Base-by-base conservation (phyloP, 37 sponge, comb jelly and placozoan species). In the Sycon ciliatum region DNA sequence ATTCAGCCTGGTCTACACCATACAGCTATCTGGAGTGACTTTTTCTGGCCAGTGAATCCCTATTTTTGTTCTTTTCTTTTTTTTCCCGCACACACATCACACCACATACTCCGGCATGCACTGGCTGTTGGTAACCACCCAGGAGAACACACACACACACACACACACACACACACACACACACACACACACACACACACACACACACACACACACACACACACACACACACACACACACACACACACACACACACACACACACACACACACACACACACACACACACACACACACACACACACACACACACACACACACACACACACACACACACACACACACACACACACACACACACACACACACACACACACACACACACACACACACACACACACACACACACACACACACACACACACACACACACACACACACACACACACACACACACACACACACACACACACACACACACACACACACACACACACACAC, bases 151-250 rank as follows among this genome's bases (percentile, higher is more conserved):
- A 42, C 49, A 42, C 49, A 42, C 49, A 42, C 49, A 42, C 49
- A 42, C 49, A 42, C 49, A 42, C 49, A 42, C 49, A 42, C 49
- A 42, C 49, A 42, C 49, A 42, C 49, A 42, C 49, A 42, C 49
- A 42, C 49, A 42, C 49, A 42, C 49, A 42, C 49, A 42, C 49
- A 42, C 49, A 42, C 49, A 42, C 49, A 42, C 49, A 42, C 49
- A 42, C 49, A 42, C 49, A 42, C 49, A 42, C 49, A 42, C 49
- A 42, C 49, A 42, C 49, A 42, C 49, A 42, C 49, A 42, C 49
- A 42, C 49, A 42, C 49, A 42, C 49, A 42, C 49, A 42, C 49
- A 42, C 49, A 42, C 49, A 42, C 49, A 42, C 49, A 42, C 49
- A 42, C 49, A 42, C 49, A 42, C 49, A 42, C 49, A 42, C 49